Evolutionary conservation across 2,113 vertebrate genomes (phyloP), one percentile per base, ranked within the genome.

Genomic region (Mixornis gularis): DNA sequence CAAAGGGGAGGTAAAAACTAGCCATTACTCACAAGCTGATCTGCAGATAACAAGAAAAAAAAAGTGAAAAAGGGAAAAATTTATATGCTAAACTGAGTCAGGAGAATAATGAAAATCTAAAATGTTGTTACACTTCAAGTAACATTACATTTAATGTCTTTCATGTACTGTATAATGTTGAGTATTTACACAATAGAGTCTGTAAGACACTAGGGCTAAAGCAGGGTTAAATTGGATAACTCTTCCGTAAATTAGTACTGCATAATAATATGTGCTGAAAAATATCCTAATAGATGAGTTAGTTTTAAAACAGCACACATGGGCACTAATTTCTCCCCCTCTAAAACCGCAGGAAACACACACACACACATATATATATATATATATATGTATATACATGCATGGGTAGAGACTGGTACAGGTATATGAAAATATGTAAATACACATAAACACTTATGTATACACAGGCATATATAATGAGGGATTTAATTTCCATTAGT

Each of bases 1-100:
- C 92, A 94, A 96, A 96, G 96, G 90, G 93, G 93, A 97, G 94
- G 96, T 92, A 95, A 97, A 97, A 97, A 97, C 94, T 97, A 97
- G 95, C 97, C 96, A 96, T 97, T 97, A 96, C 91, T 97, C 97
- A 97, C 92, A 96, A 97, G 93, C 91, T 95, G 96, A 98, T 97
- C 93, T 95, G 89, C 90, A 97, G 96, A 97, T 96, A 96, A 92
- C 74, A 78, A 79, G 9, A 32, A 66, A 92, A 84, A 89, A 79
- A 44, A 81, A 63, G 53, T 62, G 80, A 65, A 80, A 70, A 89
- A 49, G 81, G 60, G 40, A 79, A 91, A 95, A 95, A 97, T 55
- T 94, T 92, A 95, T 93, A 97, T 91, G 85, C 86, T 96, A 96
- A 97, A 97, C 74, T 90, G 93, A 97, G 78, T 93, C 79, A 38